phyloP scores from a whole-genome alignment of 1,140 invertebrate species.

The Psilanteris sp. region DNA sequence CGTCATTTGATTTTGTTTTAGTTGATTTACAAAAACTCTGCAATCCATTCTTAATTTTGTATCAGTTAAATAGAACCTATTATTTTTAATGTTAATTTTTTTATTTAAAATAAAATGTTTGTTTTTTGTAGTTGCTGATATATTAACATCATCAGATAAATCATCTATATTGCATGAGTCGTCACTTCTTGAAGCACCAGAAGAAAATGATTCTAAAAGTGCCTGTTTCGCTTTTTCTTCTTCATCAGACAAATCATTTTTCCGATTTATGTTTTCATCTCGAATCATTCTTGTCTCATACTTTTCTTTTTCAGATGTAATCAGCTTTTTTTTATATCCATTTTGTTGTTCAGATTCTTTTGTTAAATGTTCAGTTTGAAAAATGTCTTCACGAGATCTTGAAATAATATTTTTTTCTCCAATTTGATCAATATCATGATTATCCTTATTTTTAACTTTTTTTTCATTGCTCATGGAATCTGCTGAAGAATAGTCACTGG shows the following conservation, averaged over 20 bases:
- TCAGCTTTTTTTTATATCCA: no score
- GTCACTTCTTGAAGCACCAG: background rate
- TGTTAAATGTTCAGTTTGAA: no score
- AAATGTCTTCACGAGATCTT: no score
- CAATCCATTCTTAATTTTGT: slow-evolving; percentile 26
- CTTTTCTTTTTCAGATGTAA: no score
- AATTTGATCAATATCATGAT: no score
- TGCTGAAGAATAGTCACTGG: no score
- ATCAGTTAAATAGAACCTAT: slow-evolving; percentile 6
- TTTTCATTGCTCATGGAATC: slow-evolving; percentile 3
- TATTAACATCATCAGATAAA: background rate
- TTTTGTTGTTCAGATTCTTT: no score
- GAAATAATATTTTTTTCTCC: no score
- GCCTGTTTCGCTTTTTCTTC: slow-evolving; percentile 17
- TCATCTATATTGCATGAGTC: background rate
- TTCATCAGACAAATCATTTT: slow-evolving; percentile 1
- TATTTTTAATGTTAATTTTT: slow-evolving; percentile 17
- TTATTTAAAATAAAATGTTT: background rate
- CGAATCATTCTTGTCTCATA: background rate
- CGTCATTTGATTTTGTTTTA: slow-evolving; percentile 2
- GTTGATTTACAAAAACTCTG: slow-evolving; percentile 18
- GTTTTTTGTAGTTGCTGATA: background rate
- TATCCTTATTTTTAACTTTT: no score
- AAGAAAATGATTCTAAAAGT: slow-evolving; percentile 7
- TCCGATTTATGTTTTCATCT: no score